A percentile compares a stretch with the other conserved stretches of the same genome.
phyloP scores from a whole-genome alignment of 2,888 invertebrate genomes.

The Diloba caeruleocephala region DNA sequence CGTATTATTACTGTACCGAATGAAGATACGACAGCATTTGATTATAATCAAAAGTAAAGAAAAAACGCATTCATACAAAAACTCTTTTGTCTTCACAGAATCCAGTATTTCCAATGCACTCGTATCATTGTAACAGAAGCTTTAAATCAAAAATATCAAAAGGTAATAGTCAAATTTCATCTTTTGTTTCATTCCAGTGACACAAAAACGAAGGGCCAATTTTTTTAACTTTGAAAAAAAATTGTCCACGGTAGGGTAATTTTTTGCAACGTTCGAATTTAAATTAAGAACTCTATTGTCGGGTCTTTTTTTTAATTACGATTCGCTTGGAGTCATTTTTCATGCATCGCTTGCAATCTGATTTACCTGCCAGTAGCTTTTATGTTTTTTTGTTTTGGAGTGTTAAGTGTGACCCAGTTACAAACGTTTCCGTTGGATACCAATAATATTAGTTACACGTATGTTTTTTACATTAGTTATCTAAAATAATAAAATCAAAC shows the following conservation, averaged over 20 bases:
- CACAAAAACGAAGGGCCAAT: constrained; percentile 67
- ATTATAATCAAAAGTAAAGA: constrained; percentile 73
- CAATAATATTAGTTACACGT: constrained; percentile 23
- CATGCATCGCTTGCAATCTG: constrained; percentile 87
- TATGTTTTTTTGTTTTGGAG: constrained; percentile 61
- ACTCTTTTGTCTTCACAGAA: constrained; percentile 63
- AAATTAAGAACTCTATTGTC: constrained; percentile 82
- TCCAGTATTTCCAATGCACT: constrained; percentile 68
- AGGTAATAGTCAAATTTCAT: constrained; percentile 81
- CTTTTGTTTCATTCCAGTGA: constrained; percentile 83
- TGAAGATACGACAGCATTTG: constrained; percentile 52
- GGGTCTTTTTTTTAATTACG: constrained; percentile 83
- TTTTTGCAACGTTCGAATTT: constrained; percentile 80
- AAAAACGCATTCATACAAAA: constrained; percentile 12
- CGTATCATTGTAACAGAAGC: constrained; percentile 72
- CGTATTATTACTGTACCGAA: constrained; percentile 26
- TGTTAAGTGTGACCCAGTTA: constrained; percentile 51
- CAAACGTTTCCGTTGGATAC: constrained; percentile 47
- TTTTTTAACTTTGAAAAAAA: constrained; percentile 61
- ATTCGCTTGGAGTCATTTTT: constrained; percentile 83
- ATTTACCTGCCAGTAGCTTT: constrained; percentile 81
- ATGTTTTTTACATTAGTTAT: constrained; percentile 12
- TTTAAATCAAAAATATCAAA: constrained; percentile 84
- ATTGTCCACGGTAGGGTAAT: constrained; percentile 44
- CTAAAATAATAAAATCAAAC: too few species aligned